phyloP scores from a whole-genome alignment of 2,797 vertebrate species.

The Numenius phaeopus region DNA sequence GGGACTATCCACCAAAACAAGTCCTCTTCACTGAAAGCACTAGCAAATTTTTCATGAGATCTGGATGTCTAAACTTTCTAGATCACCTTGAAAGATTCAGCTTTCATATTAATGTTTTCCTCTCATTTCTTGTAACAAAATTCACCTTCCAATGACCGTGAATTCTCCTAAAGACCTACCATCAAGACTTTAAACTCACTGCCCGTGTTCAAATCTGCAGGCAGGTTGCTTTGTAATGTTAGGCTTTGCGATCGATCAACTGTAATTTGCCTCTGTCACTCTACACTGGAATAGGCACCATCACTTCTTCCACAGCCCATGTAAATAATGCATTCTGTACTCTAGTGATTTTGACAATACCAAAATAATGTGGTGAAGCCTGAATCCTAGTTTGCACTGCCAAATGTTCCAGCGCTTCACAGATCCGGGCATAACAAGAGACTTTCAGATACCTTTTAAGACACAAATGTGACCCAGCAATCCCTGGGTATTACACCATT shows the following conservation, averaged over 20 bases:
- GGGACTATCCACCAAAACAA: background rate
- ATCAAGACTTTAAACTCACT: background rate
- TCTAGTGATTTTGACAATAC: background rate
- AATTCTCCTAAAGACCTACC: background rate
- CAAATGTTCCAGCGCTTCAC: background rate
- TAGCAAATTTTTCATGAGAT: background rate
- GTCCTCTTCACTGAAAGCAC: background rate
- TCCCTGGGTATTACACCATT: background rate
- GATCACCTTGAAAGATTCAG: background rate
- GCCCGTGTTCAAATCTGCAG: background rate
- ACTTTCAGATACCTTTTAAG: background rate
- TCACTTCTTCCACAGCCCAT: background rate
- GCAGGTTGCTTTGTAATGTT: background rate
- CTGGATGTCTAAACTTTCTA: background rate
- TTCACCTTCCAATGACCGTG: background rate
- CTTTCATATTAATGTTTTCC: background rate
- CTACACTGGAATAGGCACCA: background rate
- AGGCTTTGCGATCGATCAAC: background rate
- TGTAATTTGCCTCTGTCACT: background rate
- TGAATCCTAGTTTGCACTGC: background rate
- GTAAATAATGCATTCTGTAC: background rate
- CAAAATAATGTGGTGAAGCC: background rate
- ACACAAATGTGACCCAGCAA: background rate
- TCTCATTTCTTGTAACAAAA: background rate
- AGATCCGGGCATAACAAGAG: background rate